Percentiles rank a stretch among this genome's conserved stretches.
Conservation (phyloP, 2,113 vertebrate genomes). For the Microcebus lehilahytsara region DNA sequence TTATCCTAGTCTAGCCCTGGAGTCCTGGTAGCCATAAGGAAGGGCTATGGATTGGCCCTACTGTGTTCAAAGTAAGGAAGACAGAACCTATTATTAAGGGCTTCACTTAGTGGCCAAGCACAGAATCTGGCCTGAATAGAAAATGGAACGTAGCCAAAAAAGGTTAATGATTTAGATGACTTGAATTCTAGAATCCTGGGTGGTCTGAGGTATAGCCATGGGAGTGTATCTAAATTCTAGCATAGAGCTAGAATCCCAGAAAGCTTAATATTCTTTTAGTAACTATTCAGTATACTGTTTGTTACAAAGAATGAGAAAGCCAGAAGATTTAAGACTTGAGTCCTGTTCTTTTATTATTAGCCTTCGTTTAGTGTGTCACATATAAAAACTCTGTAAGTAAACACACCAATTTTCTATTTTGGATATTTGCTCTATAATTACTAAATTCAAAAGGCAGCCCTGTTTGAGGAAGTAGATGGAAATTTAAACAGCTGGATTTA, state of each 20-base stretch:
- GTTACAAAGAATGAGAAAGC: not conserved
- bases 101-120: not conserved
- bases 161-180: not conserved
- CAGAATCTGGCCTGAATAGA: not conserved
- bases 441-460: conserved; percentile 37
- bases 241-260: not conserved
- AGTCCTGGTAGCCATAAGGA: not conserved
- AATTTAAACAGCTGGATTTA: conserved; percentile 41
- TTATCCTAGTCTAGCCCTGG: not conserved
- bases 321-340: not conserved
- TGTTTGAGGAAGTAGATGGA: not conserved
- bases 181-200: not conserved
- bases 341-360: not conserved
- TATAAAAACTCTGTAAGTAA: conserved; percentile 16
- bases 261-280: not conserved
- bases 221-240: not conserved
- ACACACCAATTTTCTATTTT: not conserved
- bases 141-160: not conserved
- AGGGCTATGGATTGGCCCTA: not conserved
- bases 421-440: conserved; percentile 55
- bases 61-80: not conserved
- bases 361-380: conserved; percentile 12
- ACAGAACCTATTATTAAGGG: not conserved
- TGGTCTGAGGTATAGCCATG: not conserved
- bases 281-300: not conserved